phyloP scores from a whole-genome alignment of 1,140 invertebrate genomes.

The Rhagoletis pomonella region DNA sequence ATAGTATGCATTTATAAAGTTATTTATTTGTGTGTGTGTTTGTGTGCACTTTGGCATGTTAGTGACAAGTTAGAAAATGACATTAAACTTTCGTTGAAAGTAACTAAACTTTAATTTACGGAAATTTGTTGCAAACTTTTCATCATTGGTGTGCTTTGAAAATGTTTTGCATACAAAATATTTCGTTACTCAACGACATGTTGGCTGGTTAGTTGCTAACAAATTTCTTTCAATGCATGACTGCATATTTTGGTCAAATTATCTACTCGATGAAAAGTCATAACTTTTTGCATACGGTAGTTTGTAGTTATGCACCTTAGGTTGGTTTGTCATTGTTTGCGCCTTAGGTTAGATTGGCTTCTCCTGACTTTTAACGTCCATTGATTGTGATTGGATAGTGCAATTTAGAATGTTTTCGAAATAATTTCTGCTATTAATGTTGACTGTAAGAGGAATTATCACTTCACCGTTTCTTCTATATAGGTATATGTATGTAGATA shows the following conservation, averaged over 20 bases:
- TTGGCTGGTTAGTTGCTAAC: conserved; percentile 24
- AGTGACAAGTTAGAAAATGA: conserved; percentile 51
- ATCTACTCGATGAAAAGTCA: neutral
- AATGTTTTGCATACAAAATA: conserved; percentile 48
- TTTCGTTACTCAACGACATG: conserved; percentile 13
- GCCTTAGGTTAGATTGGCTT: no score
- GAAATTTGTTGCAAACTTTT: conserved; percentile 44
- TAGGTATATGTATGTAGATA: no score
- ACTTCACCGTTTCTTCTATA: no score
- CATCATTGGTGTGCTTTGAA: conserved; percentile 23
- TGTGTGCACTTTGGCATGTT: conserved; percentile 36
- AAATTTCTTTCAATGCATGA: conserved; percentile 45
- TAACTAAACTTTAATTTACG: conserved; percentile 53
- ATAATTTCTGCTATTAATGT: no score
- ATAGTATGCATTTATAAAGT: neutral
- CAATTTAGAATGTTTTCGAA: no score
- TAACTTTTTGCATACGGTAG: neutral
- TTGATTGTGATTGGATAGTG: no score
- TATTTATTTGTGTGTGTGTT: conserved; percentile 1
- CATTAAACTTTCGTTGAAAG: conserved; percentile 48
- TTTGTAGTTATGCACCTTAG: neutral
- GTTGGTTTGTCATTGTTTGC: no score
- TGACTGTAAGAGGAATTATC: no score
- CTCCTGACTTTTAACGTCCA: no score
- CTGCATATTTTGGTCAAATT: conserved; percentile 48